These are phyloP conservation scores for Caenorhabditis inopinata DNA, from an alignment of 1,140 invertebrate genomes.

Conservation along the genomic window DNA sequence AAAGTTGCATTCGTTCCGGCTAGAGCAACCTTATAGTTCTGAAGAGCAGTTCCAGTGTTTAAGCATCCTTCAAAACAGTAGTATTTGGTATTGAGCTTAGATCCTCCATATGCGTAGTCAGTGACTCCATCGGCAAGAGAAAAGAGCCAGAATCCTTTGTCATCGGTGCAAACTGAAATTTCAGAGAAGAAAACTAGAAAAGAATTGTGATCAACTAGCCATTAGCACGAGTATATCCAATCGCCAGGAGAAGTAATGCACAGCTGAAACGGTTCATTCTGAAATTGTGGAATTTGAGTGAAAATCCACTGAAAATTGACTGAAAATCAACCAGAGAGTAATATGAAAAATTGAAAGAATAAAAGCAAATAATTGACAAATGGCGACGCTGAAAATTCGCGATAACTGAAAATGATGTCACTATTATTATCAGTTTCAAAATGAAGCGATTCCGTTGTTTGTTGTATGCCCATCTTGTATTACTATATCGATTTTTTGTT, in stretches of 20 bases:
- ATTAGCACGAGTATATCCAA: neutral
- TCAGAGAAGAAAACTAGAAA: no score
- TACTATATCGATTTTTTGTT: no score
- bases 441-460: no score
- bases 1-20: neutral
- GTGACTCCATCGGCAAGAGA: conserved; percentile 35
- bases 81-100: conserved; percentile 9
- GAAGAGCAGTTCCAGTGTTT: conserved; percentile 33
- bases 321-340: no score
- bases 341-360: no score
- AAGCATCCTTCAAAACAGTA: conserved; percentile 42
- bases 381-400: no score
- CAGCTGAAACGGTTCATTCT: conserved; percentile 16
- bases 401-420: no score
- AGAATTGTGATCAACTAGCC: neutral
- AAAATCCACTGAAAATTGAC: no score
- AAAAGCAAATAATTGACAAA: no score
- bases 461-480: no score
- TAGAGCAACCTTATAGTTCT: conserved; percentile 29
- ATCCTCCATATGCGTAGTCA: conserved; percentile 24
- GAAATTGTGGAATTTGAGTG: no score
- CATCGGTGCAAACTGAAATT: conserved; percentile 16
- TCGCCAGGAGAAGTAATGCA: neutral
- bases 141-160: neutral
- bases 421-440: no score